Evolutionary conservation across 2,797 vertebrate genomes (phyloP).

Genomic region (Hypotaenidia philippensis): DNA sequence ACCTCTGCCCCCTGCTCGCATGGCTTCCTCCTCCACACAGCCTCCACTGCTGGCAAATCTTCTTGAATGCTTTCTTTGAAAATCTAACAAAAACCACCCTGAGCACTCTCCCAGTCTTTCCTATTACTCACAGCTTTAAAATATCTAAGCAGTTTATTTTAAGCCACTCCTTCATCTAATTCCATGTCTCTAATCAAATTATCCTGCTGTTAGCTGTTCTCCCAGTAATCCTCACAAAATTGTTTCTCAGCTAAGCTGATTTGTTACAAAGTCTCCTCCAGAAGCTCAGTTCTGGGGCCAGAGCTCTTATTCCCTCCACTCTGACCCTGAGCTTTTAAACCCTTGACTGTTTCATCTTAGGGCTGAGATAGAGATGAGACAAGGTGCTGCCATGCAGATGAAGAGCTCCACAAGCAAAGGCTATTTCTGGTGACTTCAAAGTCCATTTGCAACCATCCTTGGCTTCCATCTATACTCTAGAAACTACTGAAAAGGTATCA

Average conservation of each 20-base stretch:
- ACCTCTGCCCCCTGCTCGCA: background rate
- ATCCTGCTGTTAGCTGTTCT: slow-evolving; percentile 27
- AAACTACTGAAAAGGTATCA: background rate
- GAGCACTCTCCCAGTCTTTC: background rate
- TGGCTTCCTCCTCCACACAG: background rate
- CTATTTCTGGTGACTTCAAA: background rate
- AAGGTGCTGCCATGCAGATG: background rate
- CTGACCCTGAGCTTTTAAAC: background rate
- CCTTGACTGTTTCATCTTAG: background rate
- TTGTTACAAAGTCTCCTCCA: slow-evolving; percentile 37
- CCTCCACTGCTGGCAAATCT: background rate
- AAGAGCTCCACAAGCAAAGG: background rate
- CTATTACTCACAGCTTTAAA: slow-evolving; percentile 45
- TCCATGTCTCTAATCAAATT: slow-evolving; percentile 60
- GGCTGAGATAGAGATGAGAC: background rate
- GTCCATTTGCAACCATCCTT: background rate
- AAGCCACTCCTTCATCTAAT: slow-evolving; percentile 35
- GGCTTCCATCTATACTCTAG: background rate
- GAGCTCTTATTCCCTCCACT: background rate
- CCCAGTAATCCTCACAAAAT: slow-evolving; percentile 36
- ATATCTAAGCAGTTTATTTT: slow-evolving; percentile 58
- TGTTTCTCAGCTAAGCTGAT: slow-evolving; percentile 64
- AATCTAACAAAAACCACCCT: background rate
- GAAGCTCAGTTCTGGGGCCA: background rate
- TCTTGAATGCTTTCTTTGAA: slow-evolving; percentile 33